A percentile compares a stretch with the other conserved stretches of the same genome.
Evolutionary conservation across 2,113 vertebrate species (phyloP).

Genomic region (Hydrolagus affinis): DNA sequence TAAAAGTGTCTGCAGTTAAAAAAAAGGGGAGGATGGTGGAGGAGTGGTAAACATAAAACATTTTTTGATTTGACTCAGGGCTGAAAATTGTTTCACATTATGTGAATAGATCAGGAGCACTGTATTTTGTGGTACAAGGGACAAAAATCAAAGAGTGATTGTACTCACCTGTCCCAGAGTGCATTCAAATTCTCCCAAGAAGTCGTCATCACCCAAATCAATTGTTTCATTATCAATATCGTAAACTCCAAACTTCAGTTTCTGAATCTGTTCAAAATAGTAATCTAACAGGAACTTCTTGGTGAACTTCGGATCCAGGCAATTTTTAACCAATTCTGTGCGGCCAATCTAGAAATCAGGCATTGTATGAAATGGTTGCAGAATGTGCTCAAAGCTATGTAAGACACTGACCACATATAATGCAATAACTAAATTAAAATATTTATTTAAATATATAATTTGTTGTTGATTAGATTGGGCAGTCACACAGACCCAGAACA

Average conservation of each 20-base stretch:
- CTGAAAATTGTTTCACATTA: background rate
- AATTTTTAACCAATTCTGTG: conserved; percentile 85
- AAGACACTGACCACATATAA: too few species aligned
- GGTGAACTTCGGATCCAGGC: conserved; percentile 76
- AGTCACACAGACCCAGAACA: too few species aligned
- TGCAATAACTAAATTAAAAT: too few species aligned
- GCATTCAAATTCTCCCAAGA: conserved; percentile 84
- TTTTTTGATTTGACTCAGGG: background rate
- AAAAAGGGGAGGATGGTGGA: too few species aligned
- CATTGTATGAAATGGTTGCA: too few species aligned
- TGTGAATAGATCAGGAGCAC: background rate
- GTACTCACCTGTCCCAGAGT: conserved; percentile 82
- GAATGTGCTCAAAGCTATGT: too few species aligned
- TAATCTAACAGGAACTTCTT: conserved; percentile 87
- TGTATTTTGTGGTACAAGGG: background rate
- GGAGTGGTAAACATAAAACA: background rate
- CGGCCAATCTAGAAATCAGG: conserved; percentile 64
- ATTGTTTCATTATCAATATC: conserved; percentile 87
- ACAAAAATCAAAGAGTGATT: background rate
- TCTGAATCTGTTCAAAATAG: conserved; percentile 90
- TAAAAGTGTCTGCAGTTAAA: too few species aligned
- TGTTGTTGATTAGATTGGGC: too few species aligned
- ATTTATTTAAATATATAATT: too few species aligned
- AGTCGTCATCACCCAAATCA: conserved; percentile 79
- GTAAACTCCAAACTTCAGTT: conserved; percentile 77